A percentile compares a stretch with the other conserved stretches of the same genome.
Conservation (phyloP, 2,888 invertebrate species). For the Papilio demoleus region DNA sequence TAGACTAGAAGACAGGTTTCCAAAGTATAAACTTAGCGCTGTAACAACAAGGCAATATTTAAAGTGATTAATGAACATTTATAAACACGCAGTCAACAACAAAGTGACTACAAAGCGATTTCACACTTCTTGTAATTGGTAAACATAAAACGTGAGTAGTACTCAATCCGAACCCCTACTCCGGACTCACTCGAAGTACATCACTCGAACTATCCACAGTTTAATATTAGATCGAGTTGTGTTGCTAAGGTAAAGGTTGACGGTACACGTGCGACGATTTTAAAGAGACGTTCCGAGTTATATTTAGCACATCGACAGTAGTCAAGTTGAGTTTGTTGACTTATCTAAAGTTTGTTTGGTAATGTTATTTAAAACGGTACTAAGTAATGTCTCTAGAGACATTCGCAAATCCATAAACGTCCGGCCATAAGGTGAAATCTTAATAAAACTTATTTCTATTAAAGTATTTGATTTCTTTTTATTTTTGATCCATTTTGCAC, state of each 20-base stretch:
- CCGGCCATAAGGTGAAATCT: too few relatives aligned
- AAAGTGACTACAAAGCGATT: neutral
- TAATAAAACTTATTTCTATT: too few relatives aligned
- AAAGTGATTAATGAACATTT: slow-evolving; percentile 1
- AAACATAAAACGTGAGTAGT: neutral
- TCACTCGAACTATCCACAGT: neutral
- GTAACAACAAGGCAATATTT: neutral
- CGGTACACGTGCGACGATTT: neutral
- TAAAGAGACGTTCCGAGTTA: neutral
- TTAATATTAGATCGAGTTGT: neutral
- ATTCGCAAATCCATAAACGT: too few relatives aligned
- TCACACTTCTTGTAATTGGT: slow-evolving; percentile 14
- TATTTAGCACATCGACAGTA: neutral
- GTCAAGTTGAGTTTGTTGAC: neutral
- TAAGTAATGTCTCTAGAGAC: too few relatives aligned
- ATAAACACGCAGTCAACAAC: neutral
- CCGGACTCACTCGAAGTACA: neutral
- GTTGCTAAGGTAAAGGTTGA: neutral
- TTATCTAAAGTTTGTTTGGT: neutral
- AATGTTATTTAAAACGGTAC: neutral
- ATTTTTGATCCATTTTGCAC: too few relatives aligned
- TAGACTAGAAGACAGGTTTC: neutral
- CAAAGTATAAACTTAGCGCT: neutral
- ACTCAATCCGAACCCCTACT: neutral
- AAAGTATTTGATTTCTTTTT: too few relatives aligned